phyloP scores from a whole-genome alignment of 2,113 vertebrate species.

The Emydura subglobosa region DNA sequence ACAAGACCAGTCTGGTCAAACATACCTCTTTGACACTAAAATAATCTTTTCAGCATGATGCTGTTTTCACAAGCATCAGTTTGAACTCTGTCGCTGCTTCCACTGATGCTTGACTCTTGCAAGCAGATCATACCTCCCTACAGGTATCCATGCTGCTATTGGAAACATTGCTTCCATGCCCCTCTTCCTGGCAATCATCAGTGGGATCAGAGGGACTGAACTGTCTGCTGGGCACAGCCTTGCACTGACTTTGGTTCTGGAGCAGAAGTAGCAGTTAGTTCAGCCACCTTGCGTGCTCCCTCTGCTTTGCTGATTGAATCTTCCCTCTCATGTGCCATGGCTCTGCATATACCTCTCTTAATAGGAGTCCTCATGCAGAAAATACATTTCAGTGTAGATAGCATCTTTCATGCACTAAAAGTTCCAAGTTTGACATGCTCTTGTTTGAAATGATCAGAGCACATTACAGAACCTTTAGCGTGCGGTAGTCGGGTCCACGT shows the following conservation, averaged over 20 bases:
- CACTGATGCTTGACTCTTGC: fast-evolving
- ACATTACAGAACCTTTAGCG: background rate
- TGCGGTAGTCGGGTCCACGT: background rate
- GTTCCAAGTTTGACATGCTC: background rate
- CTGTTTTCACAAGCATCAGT: background rate
- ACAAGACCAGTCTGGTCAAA: conserved; percentile 21
- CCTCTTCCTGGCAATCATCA: background rate
- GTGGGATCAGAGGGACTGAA: background rate
- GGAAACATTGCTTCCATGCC: background rate
- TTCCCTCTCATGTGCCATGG: background rate
- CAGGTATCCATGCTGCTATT: background rate
- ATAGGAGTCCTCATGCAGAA: background rate
- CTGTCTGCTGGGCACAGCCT: background rate
- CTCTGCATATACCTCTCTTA: background rate
- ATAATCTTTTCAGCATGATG: background rate
- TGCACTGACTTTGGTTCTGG: background rate
- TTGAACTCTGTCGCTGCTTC: fast-evolving
- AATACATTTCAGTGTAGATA: background rate
- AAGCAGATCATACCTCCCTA: fast-evolving
- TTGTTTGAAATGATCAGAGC: background rate
- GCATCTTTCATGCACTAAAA: background rate
- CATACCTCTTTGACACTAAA: background rate
- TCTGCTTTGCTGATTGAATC: background rate
- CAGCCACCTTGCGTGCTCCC: fast-evolving
- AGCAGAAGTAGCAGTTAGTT: background rate